Evolutionary conservation across 2,113 vertebrate genomes (phyloP).

Genomic region (Apteryx mantelli): DNA sequence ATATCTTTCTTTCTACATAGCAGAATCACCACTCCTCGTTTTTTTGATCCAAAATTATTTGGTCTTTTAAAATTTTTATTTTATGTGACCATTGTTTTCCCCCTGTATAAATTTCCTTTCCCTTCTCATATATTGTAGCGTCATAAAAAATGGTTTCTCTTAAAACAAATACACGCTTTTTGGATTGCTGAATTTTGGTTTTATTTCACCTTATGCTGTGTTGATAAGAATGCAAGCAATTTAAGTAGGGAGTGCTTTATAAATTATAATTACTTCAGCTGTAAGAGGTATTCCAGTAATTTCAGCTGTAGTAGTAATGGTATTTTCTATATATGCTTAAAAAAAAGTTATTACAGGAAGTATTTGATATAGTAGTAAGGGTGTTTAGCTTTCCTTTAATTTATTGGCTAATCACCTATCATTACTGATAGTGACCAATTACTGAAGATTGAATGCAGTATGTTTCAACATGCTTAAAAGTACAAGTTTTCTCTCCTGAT

Average conservation of each 20-base stretch:
- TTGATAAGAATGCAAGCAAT: neutral
- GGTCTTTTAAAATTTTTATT: neutral
- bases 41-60: neutral
- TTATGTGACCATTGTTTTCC: neutral
- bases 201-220: neutral
- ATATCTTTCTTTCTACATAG: neutral
- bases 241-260: neutral
- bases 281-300: neutral
- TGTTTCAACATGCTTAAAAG: neutral
- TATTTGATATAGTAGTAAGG: neutral
- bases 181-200: neutral
- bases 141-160: neutral
- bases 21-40: neutral
- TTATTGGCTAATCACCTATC: neutral
- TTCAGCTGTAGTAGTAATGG: neutral
- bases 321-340: neutral
- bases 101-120: neutral
- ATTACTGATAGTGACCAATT: neutral
- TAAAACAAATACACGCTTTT: neutral
- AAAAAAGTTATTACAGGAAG: neutral
- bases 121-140: neutral
- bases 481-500: neutral
- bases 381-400: neutral
- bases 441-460: neutral
- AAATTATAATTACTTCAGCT: neutral